phyloP scores from a whole-genome alignment of 2,888 invertebrate genomes.

The Epistrophella euchroma region DNA sequence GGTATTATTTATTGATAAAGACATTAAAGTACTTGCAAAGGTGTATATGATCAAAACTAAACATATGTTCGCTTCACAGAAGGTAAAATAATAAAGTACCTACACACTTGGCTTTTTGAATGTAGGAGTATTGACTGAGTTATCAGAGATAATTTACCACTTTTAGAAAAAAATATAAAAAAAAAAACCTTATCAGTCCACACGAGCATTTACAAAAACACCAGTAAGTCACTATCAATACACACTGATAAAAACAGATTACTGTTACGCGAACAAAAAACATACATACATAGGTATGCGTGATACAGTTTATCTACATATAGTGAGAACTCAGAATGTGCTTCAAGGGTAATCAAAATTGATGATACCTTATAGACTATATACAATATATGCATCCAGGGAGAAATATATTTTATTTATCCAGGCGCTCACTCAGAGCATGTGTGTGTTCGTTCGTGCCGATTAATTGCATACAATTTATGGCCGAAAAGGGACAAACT shows the following conservation, averaged over 20 bases:
- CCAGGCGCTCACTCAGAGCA: neutral
- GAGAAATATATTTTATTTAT: conserved; percentile 29
- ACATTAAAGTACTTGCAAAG: conserved; percentile 45
- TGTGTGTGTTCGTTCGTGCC: conserved; percentile 18
- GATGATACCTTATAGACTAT: conserved; percentile 38
- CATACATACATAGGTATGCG: neutral
- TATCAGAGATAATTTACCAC: conserved; percentile 39
- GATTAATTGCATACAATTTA: conserved; percentile 54
- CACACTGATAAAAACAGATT: neutral
- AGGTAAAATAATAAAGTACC: conserved; percentile 26
- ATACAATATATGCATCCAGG: conserved; percentile 46
- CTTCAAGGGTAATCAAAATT: conserved; percentile 40
- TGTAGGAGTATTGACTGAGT: conserved; percentile 8
- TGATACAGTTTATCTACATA: neutral
- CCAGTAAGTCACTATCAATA: neutral
- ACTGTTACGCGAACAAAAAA: neutral
- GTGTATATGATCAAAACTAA: conserved; percentile 53
- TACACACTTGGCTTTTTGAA: neutral
- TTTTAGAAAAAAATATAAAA: neutral
- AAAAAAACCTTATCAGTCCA: conserved; percentile 20
- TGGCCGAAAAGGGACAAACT: conserved; percentile 26
- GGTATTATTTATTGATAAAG: conserved; percentile 52
- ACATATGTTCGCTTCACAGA: conserved; percentile 49
- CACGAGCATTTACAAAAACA: conserved; percentile 2
- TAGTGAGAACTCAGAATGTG: neutral